A percentile compares a stretch with the other conserved stretches of the same genome.
These are phyloP conservation scores for Seison nebaliae DNA, from an alignment of 1,140 invertebrate species.

Conservation along the genomic window DNA sequence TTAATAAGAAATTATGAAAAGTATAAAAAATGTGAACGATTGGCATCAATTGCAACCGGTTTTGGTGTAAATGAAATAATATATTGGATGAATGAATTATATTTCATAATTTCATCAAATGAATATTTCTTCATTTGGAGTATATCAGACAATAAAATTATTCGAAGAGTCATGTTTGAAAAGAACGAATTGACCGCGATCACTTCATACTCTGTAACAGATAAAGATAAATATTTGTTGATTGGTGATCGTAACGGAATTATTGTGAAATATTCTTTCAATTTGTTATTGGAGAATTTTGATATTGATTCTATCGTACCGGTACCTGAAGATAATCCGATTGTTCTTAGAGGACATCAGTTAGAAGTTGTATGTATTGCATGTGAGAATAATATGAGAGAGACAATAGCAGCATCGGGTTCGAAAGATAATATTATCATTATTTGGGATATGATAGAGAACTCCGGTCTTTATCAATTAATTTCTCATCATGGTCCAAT, in stretches of 20 bases:
- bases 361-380: constrained; percentile 34
- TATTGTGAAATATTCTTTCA: constrained; percentile 42
- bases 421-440: constrained; percentile 62
- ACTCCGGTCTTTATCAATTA: constrained; percentile 56
- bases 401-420: background rate
- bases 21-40: too few species aligned
- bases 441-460: constrained; percentile 70
- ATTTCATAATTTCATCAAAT: too few species aligned
- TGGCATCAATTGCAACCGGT: too few species aligned
- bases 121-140: too few species aligned
- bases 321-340: constrained; percentile 57
- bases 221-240: constrained; percentile 55
- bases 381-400: background rate
- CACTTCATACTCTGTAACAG: too few species aligned
- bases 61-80: too few species aligned
- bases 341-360: constrained; percentile 44
- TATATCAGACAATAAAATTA: too few species aligned
- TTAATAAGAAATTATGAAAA: too few species aligned
- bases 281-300: constrained; percentile 32
- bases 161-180: too few species aligned
- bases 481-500: constrained; percentile 68
- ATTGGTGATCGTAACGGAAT: constrained; percentile 67
- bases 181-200: too few species aligned
- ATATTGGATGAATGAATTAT: too few species aligned
- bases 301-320: constrained; percentile 58